Percentiles rank a stretch among this genome's conserved stretches.
Conservation (phyloP, 2,797 vertebrate species). For the Dendrocincla tyrannina region DNA sequence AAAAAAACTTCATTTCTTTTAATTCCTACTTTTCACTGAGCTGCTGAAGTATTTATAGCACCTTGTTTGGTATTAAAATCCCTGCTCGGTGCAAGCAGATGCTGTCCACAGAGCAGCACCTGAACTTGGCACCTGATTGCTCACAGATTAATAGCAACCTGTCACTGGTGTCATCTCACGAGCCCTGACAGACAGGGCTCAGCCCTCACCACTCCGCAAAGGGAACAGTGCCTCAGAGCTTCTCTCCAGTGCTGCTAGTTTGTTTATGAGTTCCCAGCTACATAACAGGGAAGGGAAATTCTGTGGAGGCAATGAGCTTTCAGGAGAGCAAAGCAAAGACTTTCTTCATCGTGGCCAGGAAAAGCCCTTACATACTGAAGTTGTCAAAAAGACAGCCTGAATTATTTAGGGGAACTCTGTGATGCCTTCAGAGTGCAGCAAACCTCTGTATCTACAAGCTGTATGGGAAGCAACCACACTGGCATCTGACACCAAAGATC, state of each 20-base stretch:
- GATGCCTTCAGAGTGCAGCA: neutral
- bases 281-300: neutral
- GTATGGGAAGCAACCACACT: neutral
- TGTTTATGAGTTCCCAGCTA: neutral
- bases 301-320: neutral
- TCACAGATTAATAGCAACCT: neutral
- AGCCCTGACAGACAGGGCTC: neutral
- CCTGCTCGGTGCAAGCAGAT: neutral
- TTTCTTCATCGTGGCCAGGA: neutral
- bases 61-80: neutral
- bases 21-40: neutral
- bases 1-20: neutral
- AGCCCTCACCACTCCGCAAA: neutral
- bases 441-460: neutral
- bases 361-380: neutral
- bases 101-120: neutral
- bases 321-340: neutral
- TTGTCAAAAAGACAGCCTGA: neutral
- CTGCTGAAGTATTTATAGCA: neutral
- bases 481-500: neutral
- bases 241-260: neutral
- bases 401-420: neutral
- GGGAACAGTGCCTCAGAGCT: neutral
- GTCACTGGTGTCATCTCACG: neutral
- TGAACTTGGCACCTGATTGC: rapidly evolving